Percentiles rank a stretch among this genome's conserved stretches.
phyloP scores from a whole-genome alignment of 2,113 vertebrate genomes.

The Rissa tridactyla region DNA sequence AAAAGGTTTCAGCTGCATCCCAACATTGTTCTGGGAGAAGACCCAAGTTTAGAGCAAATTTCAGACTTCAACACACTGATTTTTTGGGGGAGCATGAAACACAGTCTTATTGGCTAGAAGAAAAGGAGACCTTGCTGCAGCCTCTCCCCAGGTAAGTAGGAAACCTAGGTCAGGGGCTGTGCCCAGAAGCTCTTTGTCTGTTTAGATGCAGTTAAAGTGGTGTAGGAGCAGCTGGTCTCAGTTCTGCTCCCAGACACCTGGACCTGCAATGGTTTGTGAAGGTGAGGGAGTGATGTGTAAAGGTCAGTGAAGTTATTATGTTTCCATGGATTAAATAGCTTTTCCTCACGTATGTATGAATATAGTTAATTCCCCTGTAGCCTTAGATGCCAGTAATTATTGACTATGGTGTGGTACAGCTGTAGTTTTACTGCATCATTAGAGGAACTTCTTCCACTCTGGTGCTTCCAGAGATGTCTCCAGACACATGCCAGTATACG shows the following conservation, averaged over 20 bases:
- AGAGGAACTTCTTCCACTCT: neutral
- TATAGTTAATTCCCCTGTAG: neutral
- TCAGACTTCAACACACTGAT: rapidly evolving
- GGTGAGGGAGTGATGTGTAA: neutral
- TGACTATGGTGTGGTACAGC: neutral
- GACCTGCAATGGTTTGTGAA: neutral
- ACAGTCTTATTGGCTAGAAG: rapidly evolving
- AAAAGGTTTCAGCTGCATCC: neutral
- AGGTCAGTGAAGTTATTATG: neutral
- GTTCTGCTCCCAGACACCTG: rapidly evolving
- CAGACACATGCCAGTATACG: neutral
- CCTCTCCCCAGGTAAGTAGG: neutral
- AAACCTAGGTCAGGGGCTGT: rapidly evolving
- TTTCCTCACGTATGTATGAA: neutral
- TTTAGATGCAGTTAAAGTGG: neutral
- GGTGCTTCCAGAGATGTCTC: neutral
- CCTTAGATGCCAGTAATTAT: neutral
- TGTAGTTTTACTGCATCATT: constrained; percentile 29
- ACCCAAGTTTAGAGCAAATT: neutral
- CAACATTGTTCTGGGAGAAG: neutral
- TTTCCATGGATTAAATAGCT: neutral
- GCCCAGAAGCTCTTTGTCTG: too few species aligned
- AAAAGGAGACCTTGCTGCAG: neutral
- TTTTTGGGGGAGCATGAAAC: too few species aligned
- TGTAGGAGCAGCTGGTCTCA: rapidly evolving